Evolutionary conservation across 2,113 vertebrate species (phyloP).

Genomic region (Prunella himalayana): DNA sequence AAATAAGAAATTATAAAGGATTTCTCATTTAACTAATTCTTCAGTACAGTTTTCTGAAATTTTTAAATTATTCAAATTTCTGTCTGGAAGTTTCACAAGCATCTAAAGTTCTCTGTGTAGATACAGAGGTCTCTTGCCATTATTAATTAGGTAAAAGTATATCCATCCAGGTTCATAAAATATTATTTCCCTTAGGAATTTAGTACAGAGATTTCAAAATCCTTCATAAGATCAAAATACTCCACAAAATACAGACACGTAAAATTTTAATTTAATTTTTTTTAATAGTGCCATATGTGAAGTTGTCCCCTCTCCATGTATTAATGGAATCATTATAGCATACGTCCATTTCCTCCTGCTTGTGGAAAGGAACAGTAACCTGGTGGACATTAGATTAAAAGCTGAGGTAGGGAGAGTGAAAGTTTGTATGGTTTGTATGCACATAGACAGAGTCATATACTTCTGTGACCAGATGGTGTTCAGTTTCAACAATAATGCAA

Average conservation of each 20-base stretch:
- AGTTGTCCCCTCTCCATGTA: not conserved
- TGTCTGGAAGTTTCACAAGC: not conserved
- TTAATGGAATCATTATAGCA: not conserved
- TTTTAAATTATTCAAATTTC: not conserved
- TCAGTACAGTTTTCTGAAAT: not conserved
- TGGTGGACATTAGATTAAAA: not conserved
- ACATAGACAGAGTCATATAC: not conserved
- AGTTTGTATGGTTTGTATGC: not conserved
- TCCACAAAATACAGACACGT: not conserved
- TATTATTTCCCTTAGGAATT: not conserved
- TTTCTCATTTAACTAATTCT: not conserved
- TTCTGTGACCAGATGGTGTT: not conserved
- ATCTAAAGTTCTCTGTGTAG: not conserved
- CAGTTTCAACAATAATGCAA: not conserved
- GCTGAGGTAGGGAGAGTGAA: not conserved
- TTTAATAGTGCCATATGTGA: not conserved
- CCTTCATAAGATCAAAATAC: not conserved
- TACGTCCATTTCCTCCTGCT: not conserved
- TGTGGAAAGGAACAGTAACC: not conserved
- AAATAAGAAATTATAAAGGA: not conserved
- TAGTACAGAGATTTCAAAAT: not conserved
- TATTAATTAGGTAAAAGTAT: not conserved
- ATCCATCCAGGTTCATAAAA: not conserved
- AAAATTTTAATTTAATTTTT: not conserved
- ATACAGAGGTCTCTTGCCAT: not conserved